Conservation (phyloP, 2,888 invertebrate genomes). For the Pammene aurita region DNA sequence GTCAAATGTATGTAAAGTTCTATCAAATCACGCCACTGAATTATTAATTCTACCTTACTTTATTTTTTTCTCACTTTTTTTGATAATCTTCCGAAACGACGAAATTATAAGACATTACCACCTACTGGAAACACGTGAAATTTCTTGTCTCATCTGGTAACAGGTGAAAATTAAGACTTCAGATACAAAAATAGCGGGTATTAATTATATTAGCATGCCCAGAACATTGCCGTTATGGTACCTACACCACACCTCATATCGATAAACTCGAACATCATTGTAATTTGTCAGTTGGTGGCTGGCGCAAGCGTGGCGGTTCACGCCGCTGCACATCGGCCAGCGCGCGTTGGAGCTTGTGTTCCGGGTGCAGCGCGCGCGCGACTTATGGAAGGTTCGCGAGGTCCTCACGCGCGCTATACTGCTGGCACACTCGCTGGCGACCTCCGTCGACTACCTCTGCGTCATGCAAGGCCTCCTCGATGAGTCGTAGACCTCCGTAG, state of each 20-base stretch:
- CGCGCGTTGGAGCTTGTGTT: conserved; percentile 57
- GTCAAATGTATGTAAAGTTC: no score
- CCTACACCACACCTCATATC: no score
- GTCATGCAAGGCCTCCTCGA: conserved; percentile 78
- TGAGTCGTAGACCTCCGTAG: conserved; percentile 52
- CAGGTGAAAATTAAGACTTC: no score
- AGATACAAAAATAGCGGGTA: no score
- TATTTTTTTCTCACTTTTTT: no score
- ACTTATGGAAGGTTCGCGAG: conserved; percentile 74
- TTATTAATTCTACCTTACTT: no score
- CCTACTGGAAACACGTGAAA: no score
- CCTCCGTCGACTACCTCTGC: conserved; percentile 77
- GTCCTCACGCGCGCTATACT: conserved; percentile 73
- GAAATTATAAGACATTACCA: no score
- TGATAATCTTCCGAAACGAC: no score
- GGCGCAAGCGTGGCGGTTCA: conserved; percentile 67
- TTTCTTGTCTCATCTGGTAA: no score
- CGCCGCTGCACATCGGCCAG: conserved; percentile 60
- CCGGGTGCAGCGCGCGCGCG: conserved; percentile 52
- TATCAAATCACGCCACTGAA: no score
- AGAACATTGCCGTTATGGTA: not conserved
- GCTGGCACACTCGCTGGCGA: conserved; percentile 74
- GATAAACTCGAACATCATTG: not conserved
- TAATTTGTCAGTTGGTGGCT: conserved; percentile 63
- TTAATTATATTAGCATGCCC: no score